Evolutionary conservation across 2,888 invertebrate genomes (phyloP).

Genomic region (Dascillus cervinus): DNA sequence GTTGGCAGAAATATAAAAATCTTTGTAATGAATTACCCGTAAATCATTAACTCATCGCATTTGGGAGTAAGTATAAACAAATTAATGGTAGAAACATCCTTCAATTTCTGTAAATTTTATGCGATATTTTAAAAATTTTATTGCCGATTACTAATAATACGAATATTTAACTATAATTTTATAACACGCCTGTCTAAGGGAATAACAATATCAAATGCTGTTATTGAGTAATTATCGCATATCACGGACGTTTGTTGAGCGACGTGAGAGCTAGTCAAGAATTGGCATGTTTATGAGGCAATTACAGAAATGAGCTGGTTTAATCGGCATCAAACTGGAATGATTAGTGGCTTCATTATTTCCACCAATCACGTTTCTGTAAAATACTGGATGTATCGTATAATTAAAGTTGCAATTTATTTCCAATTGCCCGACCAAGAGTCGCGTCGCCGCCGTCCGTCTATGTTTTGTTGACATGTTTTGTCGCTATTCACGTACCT

Average conservation of each 20-base stretch:
- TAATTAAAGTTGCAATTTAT: slow-evolving; percentile 40
- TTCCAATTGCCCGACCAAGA: slow-evolving; percentile 27
- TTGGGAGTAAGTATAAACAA: no score
- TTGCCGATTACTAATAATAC: no score
- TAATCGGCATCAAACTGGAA: slow-evolving; percentile 37
- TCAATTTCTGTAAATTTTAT: no score
- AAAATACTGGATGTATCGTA: slow-evolving; percentile 37
- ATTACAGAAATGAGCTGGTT: slow-evolving; percentile 42
- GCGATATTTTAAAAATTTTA: no score
- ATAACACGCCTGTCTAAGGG: no score
- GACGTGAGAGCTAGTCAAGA: slow-evolving; percentile 25
- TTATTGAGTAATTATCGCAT: slow-evolving; percentile 23
- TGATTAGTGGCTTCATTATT: slow-evolving; percentile 43
- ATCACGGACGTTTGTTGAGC: slow-evolving; percentile 19
- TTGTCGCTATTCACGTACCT: slow-evolving; percentile 26
- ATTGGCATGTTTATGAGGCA: slow-evolving; percentile 41
- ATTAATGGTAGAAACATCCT: no score
- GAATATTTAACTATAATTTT: no score
- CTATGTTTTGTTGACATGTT: slow-evolving; percentile 33
- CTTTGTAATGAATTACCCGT: no score
- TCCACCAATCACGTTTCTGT: slow-evolving; percentile 38
- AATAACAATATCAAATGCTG: no score
- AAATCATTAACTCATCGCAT: no score
- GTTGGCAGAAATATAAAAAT: no score
- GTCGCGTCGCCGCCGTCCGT: no score